Conservation (phyloP, 2,888 invertebrate genomes). For the Adelphocoris suturalis region DNA sequence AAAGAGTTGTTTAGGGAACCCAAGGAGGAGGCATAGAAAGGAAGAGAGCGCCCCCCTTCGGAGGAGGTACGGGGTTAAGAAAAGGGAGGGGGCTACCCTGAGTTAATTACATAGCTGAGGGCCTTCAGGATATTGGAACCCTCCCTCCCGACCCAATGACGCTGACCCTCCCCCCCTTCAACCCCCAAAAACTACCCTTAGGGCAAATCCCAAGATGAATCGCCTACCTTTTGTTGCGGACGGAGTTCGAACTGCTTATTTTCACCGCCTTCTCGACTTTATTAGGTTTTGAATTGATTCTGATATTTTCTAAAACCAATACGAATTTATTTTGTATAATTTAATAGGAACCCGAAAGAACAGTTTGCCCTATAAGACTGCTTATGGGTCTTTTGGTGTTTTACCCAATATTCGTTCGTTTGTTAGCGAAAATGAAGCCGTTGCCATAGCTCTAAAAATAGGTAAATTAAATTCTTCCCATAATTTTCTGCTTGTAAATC, state of each 20-base stretch:
- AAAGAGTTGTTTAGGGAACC: constrained; percentile 51
- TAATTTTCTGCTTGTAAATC: no score
- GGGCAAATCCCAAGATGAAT: constrained; percentile 1
- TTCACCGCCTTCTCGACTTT: background rate
- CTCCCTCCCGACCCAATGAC: background rate
- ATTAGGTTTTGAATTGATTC: background rate
- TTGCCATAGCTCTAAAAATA: no score
- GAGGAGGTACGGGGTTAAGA: background rate
- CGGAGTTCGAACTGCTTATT: background rate
- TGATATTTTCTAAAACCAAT: no score
- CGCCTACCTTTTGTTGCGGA: background rate
- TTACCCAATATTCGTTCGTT: no score
- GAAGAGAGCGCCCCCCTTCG: background rate
- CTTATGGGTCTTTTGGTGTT: no score
- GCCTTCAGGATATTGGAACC: constrained; percentile 51
- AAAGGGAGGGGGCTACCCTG: background rate
- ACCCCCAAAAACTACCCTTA: background rate
- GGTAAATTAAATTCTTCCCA: no score
- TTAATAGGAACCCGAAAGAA: no score
- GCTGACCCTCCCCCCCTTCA: background rate
- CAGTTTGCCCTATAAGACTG: no score
- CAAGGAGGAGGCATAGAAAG: constrained; percentile 10
- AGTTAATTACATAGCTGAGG: constrained; percentile 52
- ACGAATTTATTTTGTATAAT: no score
- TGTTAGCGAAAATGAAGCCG: no score